Evolutionary conservation across 2,113 vertebrate genomes (phyloP).

Genomic region (Chaenocephalus aceratus): DNA sequence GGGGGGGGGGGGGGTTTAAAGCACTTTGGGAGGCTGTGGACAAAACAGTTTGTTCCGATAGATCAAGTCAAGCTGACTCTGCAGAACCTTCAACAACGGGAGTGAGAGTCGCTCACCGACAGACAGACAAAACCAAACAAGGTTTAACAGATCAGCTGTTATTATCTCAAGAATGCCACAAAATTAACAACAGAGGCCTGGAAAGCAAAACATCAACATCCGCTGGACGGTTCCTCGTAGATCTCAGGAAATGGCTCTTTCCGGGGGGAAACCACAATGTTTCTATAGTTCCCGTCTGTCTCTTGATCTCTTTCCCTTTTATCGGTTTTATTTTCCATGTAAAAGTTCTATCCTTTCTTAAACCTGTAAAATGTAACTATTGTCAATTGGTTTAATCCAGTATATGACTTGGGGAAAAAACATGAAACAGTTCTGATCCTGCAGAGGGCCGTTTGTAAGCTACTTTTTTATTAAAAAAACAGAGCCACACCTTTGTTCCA

Average conservation of each 20-base stretch:
- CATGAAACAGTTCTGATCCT: constrained; percentile 9
- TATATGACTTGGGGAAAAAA: constrained; percentile 18
- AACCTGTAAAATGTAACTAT: constrained; percentile 7
- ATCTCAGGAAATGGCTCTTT: constrained; percentile 72
- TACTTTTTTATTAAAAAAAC: constrained; percentile 27
- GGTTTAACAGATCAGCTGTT: constrained; percentile 55
- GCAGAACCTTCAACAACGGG: constrained; percentile 12
- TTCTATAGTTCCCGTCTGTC: constrained; percentile 21
- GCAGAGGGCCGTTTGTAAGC: constrained; percentile 9
- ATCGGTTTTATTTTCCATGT: background rate
- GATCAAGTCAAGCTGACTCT: constrained; percentile 26
- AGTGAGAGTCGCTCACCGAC: constrained; percentile 1
- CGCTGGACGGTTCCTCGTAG: constrained; percentile 40
- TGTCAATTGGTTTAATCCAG: background rate
- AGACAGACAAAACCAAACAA: constrained; percentile 31
- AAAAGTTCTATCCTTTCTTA: constrained; percentile 8
- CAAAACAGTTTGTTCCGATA: constrained; percentile 45
- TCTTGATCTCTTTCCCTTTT: background rate
- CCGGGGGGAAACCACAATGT: constrained; percentile 49
- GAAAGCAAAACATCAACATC: constrained; percentile 77
- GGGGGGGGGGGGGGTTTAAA: background rate
- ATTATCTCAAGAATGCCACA: constrained; percentile 50
- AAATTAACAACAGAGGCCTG: constrained; percentile 49
- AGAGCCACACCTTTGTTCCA: constrained; percentile 42
- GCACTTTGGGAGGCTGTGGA: constrained; percentile 26